Base-by-base conservation (phyloP, 2,113 vertebrate species). In the Nanorana parkeri region DNA sequence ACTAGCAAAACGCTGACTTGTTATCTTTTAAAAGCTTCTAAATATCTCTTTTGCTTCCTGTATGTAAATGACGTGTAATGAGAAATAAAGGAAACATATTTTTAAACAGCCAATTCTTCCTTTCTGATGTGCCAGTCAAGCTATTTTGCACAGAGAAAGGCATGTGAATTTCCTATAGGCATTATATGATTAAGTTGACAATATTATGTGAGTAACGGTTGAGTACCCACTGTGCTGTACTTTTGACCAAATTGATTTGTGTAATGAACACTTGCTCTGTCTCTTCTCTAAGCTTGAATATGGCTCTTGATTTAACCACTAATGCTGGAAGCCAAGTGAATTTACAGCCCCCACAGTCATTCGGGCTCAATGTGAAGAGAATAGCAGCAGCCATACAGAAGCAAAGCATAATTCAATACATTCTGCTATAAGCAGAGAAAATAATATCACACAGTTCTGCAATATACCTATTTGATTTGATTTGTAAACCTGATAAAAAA, bases 381-480 rank as follows among this genome's bases (percentile, higher is more conserved):
- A 90, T 84, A 79, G 87, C 84, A 79, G 87, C 84, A 86, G 84
- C 84, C 85, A 84, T 87, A 90, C 88, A 88, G 68, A 86, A 90
- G 87, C 87, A 87, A 87, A 75, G 88, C 84, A 85, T 92, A 93
- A 93, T 92, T 93, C 90, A 92, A 91, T 93, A 91, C 91, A 91
- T 91, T 91, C 91, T 91, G 89, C 89, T 91, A 91, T 91, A 91
- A 89, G 88, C 84, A 7, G 87, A 84, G 88, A 93, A 91, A 94
- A 93, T 93, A 93, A 92, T 94, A 93, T 92, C 89, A 85, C 79
- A 84, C 87, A 85, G 87, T 88, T 92, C 90, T 89, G 91, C 92
- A 94, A 94, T 93, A 94, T 94, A 93, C 91, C 91, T 92, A 89
- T 91, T 93, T 94, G 91, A 94, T 95, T 93, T 94, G 93, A 95